Conservation (phyloP, 2,113 vertebrate species). For the Pardalotus punctatus region DNA sequence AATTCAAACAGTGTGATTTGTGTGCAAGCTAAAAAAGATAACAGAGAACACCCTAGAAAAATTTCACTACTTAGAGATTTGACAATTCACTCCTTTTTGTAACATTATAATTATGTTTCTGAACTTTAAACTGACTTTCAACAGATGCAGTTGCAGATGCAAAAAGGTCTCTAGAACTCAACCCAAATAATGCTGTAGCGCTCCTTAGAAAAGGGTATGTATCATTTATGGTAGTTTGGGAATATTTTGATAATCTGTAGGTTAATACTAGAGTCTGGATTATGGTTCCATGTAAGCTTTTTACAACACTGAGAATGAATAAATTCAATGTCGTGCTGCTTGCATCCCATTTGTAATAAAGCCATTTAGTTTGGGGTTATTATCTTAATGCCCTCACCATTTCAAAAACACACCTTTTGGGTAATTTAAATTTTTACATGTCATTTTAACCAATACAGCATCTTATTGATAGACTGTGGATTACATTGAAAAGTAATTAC, state of each 20-base stretch:
- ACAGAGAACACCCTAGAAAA: background rate
- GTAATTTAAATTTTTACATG: background rate
- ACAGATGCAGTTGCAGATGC: conserved; percentile 88
- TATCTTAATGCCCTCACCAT: rapidly evolving
- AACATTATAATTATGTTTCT: background rate
- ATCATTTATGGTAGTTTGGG: background rate
- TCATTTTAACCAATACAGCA: background rate
- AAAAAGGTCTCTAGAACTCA: conserved; percentile 86
- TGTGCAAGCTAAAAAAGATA: background rate
- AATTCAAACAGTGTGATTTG: background rate
- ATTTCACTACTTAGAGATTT: background rate
- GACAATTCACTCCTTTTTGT: background rate
- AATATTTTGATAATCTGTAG: background rate
- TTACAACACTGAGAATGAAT: background rate
- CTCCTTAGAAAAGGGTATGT: conserved; percentile 90
- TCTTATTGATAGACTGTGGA: background rate
- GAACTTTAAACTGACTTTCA: conserved; percentile 11
- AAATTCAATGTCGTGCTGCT: background rate
- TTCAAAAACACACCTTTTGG: background rate
- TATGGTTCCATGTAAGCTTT: background rate
- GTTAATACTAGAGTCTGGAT: background rate
- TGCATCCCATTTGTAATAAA: background rate
- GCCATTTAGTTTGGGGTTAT: background rate
- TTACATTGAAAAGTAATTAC: background rate
- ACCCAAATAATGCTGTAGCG: conserved; percentile 81